Percentiles rank a stretch among this genome's conserved stretches.
Evolutionary conservation across 2,797 vertebrate genomes (phyloP).

Genomic region (Catostomus latipinnis): DNA sequence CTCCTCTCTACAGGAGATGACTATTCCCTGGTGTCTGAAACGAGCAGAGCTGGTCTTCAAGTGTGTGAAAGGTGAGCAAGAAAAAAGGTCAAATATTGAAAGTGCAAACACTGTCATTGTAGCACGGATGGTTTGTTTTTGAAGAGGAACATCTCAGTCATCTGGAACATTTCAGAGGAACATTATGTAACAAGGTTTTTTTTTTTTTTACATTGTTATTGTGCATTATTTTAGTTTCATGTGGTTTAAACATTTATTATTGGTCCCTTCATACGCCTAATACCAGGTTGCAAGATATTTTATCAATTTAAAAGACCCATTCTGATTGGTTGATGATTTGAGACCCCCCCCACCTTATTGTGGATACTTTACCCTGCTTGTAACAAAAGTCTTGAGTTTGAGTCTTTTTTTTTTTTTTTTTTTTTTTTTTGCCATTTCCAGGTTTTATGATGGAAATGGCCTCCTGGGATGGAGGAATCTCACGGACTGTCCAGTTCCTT

Average conservation of each 20-base stretch:
- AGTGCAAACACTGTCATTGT: constrained; percentile 23
- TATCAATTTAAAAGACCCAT: neutral
- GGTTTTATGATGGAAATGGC: constrained; percentile 99
- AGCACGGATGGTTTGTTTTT: no score
- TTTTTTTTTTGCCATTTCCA: constrained; percentile 59
- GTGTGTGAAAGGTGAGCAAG: constrained; percentile 91
- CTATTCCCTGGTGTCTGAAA: constrained; percentile 84
- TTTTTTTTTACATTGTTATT: neutral
- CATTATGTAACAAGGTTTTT: no score
- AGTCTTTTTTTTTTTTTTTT: no score
- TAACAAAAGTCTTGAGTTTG: neutral
- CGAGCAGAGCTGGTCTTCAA: constrained; percentile 89
- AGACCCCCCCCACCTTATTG: neutral
- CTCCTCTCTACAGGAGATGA: constrained; percentile 77
- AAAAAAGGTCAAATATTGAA: constrained; percentile 23
- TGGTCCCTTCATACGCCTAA: neutral
- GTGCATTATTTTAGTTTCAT: neutral
- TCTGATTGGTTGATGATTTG: neutral
- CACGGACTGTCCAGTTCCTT: constrained; percentile 97
- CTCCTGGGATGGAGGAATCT: constrained; percentile 98
- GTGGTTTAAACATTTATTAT: neutral
- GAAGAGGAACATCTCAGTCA: neutral
- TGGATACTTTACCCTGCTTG: neutral
- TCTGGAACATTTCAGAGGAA: neutral
- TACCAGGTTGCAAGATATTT: neutral